Evolutionary conservation across 2,797 vertebrate genomes (phyloP), one percentile per base, ranked within the genome.

Genomic region (Neomorphus geoffroyi): DNA sequence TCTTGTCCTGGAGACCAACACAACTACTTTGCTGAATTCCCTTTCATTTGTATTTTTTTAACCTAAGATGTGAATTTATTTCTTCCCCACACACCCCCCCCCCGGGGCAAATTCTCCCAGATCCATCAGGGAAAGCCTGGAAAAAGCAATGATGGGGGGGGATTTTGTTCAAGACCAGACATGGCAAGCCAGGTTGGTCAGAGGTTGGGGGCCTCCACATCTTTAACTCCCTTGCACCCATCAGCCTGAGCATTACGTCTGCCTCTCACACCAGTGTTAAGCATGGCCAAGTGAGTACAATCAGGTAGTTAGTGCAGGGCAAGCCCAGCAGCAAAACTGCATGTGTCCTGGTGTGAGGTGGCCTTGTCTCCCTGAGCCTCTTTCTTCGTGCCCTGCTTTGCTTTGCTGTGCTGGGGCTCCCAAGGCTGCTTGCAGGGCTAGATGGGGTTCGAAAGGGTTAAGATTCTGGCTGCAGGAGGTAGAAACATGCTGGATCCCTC

Each of bases 381-480:
- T 37, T 70, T 50, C 54, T 54, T 73, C 2, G 0, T 60, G 19
- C 13, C n/a, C 33, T 51, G 24, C 39, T 50, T 43, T 67, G 45
- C 56, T 28, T 61, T 3, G 1, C 51, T 37, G 28, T 37, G 24
- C 32, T 0, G 0, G 3, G 1, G 19, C 28, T 77, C 18, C 28
- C 0, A 1, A 53, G 18, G 10, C 35, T 57, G 39, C 30, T 80
- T 3, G 0, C 35, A n/a, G n/a, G 19, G 32, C 23, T 17, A 30
- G 35, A 28, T 16, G 54, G 19, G 18, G 28, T n/a, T 48, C 7
- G 7, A 46, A 24, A 61, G 37, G 17, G 16, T 53, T 4, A 2
- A 41, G 45, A 5, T 70, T 30, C n/a, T 45, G 18, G 8, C 12
- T 51, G 27, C 51, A 32, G 39, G 30, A 84, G 43, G 21, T 46